These are phyloP conservation scores for Agelas oroides DNA, from an alignment of 37 sponge, comb jelly and placozoan genomes.

Conservation along the genomic window DNA sequence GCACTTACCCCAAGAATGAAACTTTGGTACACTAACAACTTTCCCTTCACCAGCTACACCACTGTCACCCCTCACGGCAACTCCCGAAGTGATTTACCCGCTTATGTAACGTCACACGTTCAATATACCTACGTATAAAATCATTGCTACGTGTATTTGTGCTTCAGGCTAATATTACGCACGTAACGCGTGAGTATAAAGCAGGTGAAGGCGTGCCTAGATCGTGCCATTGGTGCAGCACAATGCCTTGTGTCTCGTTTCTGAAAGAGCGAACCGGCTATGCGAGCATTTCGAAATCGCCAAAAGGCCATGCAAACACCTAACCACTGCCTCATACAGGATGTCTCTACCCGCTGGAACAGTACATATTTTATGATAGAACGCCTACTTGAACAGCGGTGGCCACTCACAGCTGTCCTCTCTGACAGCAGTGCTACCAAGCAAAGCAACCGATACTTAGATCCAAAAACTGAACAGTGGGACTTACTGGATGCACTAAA, in stretches of 20 bases:
- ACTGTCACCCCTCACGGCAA: too few relatives aligned
- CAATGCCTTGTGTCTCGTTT: not conserved
- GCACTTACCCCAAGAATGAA: too few relatives aligned
- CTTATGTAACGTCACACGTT: too few relatives aligned
- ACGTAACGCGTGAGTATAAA: too few relatives aligned
- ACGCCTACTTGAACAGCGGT: constrained; percentile 8
- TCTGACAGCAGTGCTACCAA: not conserved
- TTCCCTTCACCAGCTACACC: too few relatives aligned
- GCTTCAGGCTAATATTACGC: too few relatives aligned
- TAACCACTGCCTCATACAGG: constrained; percentile 10
- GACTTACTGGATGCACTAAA: not conserved
- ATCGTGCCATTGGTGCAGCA: not conserved
- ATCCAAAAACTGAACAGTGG: constrained; percentile 9
- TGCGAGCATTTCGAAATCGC: not conserved
- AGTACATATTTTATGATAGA: constrained; percentile 20
- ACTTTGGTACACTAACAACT: too few relatives aligned
- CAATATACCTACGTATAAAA: too few relatives aligned
- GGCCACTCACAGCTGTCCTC: constrained; percentile 12
- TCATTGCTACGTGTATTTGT: too few relatives aligned
- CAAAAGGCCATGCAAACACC: not conserved
- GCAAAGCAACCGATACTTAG: not conserved
- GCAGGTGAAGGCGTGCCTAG: too few relatives aligned
- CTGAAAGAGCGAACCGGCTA: constrained; percentile 1
- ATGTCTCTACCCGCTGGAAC: constrained; percentile 8
- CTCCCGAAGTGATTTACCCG: too few relatives aligned